Evolutionary conservation across 2,797 vertebrate species (phyloP), one percentile per base, ranked within the genome.

Genomic region (Dallia pectoralis): DNA sequence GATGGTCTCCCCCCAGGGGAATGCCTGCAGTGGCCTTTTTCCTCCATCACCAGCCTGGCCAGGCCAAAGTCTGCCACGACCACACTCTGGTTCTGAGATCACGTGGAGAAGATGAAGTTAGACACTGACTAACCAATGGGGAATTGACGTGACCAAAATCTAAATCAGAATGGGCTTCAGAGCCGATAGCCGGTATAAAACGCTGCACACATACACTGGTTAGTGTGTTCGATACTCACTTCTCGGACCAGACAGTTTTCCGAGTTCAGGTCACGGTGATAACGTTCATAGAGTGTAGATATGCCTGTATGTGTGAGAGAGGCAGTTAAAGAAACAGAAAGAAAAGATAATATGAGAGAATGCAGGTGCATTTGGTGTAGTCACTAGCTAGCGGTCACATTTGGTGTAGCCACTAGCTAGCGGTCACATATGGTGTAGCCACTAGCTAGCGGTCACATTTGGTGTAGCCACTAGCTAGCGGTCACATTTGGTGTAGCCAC

Each of bases 201-300:
- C 1, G 40, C 9, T 3, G 11, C 47, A n/a, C 14, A 44, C 36
- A 53, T 67, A 5, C 65, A 25, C 7, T 67, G 15, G 19, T 22
- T 11, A 59, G 22, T 18, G 14, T 36, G 51, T 18, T 6, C 16
- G 44, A 29, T 30, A 71, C 93, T 95, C 83, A 98, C 98, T 95
- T 98, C 94, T 76, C 94, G 94, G 73, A 99, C 96, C 2, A 99
- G 93, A 84, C 98, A 99, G 91, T 99, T 99, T 92, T 97, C 90
- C 14, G 97, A 98, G 88, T 99, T 99, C 61, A 99, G 93, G 87
- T 99, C 97, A 3, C 98, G 92, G 83, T 99, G 97, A 99, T 99
- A 71, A 98, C 95, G 72, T 97, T 98, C 97, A 98, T 97, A 74
- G 97, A 98, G 88, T 99, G 98, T 74, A 99, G 94, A 87, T 99